Conservation (phyloP, 2,113 vertebrate genomes). For the Nanorana parkeri region DNA sequence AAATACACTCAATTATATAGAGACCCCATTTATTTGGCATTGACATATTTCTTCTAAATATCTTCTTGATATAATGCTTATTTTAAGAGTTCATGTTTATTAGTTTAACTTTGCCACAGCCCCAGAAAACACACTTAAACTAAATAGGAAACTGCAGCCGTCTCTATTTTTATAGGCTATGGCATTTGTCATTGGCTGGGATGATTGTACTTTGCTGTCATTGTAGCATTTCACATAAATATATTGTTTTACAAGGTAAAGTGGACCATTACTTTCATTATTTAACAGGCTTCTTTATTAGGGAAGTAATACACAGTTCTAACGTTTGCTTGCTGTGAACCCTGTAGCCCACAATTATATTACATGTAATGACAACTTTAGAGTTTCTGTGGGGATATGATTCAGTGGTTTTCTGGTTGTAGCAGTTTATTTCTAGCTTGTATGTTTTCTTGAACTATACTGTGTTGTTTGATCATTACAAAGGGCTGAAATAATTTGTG, state of each 20-base stretch:
- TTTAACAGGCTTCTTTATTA: not conserved
- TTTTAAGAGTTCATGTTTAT: not conserved
- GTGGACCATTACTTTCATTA: not conserved
- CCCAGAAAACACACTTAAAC: not conserved
- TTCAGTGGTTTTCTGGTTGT: not conserved
- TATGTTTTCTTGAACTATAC: not conserved
- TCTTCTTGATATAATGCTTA: not conserved
- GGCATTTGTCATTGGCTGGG: not conserved
- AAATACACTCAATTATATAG: not conserved
- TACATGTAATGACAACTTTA: not conserved
- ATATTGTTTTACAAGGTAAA: conserved; percentile 6
- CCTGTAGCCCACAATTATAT: not conserved
- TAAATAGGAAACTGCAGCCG: not conserved
- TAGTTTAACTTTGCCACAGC: not conserved
- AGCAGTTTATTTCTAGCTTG: not conserved
- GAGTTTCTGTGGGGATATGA: conserved; percentile 1
- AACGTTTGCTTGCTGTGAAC: not conserved
- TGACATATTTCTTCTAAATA: not conserved
- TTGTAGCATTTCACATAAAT: not conserved
- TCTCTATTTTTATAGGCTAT: not conserved
- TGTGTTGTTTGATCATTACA: not conserved
- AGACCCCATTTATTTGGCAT: not conserved
- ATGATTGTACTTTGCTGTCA: not conserved
- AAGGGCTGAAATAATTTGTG: not conserved
- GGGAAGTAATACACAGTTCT: conserved; percentile 2